phyloP scores from a whole-genome alignment of 2,113 vertebrate genomes.

The Struthidea cinerea region DNA sequence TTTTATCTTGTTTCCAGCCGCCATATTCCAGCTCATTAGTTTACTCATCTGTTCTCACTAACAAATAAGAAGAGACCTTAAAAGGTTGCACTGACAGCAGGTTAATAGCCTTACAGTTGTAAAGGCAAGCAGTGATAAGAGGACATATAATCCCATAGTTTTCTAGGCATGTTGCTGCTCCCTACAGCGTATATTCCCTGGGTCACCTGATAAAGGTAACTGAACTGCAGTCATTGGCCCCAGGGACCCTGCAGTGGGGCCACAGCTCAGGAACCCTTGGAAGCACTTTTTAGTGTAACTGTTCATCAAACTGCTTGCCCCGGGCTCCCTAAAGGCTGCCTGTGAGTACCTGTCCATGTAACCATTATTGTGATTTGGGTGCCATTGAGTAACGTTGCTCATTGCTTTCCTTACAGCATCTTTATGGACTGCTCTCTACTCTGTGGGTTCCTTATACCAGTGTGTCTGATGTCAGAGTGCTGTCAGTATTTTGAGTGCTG shows the following conservation, averaged over 20 bases:
- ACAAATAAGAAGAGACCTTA: background rate
- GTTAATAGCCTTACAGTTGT: background rate
- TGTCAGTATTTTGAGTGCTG: background rate
- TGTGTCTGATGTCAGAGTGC: background rate
- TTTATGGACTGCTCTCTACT: background rate
- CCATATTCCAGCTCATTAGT: background rate
- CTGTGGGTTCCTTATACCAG: background rate
- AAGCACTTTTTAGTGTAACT: background rate
- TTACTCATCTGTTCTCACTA: conserved; percentile 10
- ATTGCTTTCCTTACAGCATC: background rate
- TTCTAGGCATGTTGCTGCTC: background rate
- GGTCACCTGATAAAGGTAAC: background rate
- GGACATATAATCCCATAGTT: background rate
- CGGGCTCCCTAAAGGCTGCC: background rate
- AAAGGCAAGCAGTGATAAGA: background rate
- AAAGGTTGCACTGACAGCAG: background rate
- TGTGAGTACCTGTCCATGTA: background rate
- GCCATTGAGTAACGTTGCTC: background rate
- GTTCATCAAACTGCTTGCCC: background rate
- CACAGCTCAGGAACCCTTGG: background rate
- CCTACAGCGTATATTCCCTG: background rate
- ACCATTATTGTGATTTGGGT: background rate
- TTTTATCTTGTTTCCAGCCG: background rate
- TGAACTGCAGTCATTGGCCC: too few relatives aligned
- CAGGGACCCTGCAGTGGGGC: background rate